Base-by-base conservation (phyloP, 1,140 invertebrate genomes). In the Rhyacophila brunnea region DNA sequence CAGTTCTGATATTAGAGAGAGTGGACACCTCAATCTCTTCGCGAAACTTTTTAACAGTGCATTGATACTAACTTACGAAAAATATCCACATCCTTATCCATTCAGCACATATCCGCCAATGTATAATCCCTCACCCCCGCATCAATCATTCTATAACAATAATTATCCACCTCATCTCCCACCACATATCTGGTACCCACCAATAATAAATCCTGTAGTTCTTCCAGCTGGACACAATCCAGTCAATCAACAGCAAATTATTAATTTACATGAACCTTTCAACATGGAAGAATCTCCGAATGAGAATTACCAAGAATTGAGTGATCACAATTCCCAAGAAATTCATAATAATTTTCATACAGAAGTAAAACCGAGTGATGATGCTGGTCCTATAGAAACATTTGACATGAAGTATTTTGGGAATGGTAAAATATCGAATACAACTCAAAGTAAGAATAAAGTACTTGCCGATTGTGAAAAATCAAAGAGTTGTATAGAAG, bases 241-340 rank as follows among this genome's bases (percentile, higher is more conserved):
- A 2, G 14, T 51, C 7, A 62, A 62, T 50, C 59, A 62, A 14
- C 59, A 60, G 19, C 58, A 60, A 44, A 60, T 60, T n/a, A 40
- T 60, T 9, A 60, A 60, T 34, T 19, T 60, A 32, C 38, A 59
- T 32, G 57, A 59, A 35, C 52, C 52, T 13, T 35, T 49, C 9
- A 50, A 54, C 35, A 36, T 44, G 20, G 44, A 55, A 20, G 38
- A 60, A 45, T 14, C 58, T 14, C 58, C 45, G 15, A 59, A 53
- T 47, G 58, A 56, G 47, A 60, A 60, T 18, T 55, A 55, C 44
- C 51, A 60, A 49, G 58, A 60, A 20, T 9, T 56, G n/a, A 42
- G 19, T 32, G 32, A 32, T 10, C 58, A 60, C 11, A 60, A 48
- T 34, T 13, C 43, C n/a, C 58, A 60, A 49, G 36, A 42, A 20